Conservation (phyloP, 1,140 invertebrate species). For the Anoplophora glabripennis region DNA sequence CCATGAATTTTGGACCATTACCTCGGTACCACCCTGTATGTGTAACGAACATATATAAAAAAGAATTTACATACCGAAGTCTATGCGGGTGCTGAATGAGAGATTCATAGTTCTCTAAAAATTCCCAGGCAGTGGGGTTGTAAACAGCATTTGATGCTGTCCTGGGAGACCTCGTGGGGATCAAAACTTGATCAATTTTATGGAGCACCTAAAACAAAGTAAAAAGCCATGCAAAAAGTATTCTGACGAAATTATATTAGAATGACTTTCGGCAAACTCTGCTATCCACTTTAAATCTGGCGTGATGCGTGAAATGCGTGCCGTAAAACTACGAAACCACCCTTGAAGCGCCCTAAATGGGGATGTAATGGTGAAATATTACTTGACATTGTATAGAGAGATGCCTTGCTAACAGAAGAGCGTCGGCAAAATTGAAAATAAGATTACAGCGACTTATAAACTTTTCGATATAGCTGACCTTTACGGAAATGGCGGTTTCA, state of each 20-base stretch:
- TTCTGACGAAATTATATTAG: neutral
- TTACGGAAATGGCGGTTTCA: too few species aligned
- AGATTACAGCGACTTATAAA: too few species aligned
- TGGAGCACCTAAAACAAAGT: slow-evolving; percentile 65
- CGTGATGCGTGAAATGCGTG: slow-evolving; percentile 6
- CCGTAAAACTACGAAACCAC: slow-evolving; percentile 12
- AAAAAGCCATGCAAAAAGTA: neutral
- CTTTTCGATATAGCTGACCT: too few species aligned
- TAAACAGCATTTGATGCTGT: slow-evolving; percentile 60
- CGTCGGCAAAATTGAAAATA: too few species aligned
- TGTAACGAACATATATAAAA: too few species aligned
- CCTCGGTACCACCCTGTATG: too few species aligned
- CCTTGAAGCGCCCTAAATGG: neutral
- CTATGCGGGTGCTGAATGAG: slow-evolving; percentile 64
- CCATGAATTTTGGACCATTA: too few species aligned
- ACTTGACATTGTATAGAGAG: neutral
- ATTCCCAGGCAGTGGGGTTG: slow-evolving; percentile 76
- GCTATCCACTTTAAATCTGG: neutral
- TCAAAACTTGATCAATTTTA: slow-evolving; percentile 76
- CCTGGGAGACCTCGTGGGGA: slow-evolving; percentile 61
- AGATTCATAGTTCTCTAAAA: slow-evolving; percentile 71
- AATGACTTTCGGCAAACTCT: too few species aligned
- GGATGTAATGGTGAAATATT: slow-evolving; percentile 15
- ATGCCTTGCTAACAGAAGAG: too few species aligned
- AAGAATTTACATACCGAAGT: slow-evolving; percentile 54